Evolutionary conservation across 2,888 invertebrate species (phyloP), one percentile per base, ranked within the genome.

Genomic region (Abrostola triplasia): DNA sequence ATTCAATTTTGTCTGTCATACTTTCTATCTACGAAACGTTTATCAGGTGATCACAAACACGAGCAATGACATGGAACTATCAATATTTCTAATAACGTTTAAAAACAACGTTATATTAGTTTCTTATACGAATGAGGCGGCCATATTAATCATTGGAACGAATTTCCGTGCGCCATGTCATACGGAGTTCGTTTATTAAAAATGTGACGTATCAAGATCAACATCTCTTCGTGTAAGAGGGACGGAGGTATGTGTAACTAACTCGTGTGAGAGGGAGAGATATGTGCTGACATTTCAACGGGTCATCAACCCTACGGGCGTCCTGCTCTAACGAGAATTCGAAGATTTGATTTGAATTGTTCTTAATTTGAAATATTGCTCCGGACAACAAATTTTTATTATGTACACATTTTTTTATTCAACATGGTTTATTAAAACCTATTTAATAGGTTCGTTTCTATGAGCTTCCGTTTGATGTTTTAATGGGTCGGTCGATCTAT

Each of bases 191-290:
- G 94, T 94, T 94, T 94, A 94, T 94, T 94, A 94, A 94, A 94
- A 94, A 93, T 93, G 90, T 94, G 94, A 94, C 94, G 94, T 94
- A 94, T 94, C 93, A 93, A 94, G 94, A 94, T 94, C 94, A 94
- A 93, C 93, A 93, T 94, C 93, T 92, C 90, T 85, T 88, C 85
- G 90, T 77, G 76, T 73, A 87, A 93, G 86, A 74, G 89, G 84
- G 90, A 93, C 86, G 82, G 62, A 77, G 77, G 84, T 84, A 86
- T 85, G 80, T 77, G 76, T 77, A 77, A 77, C 74, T 76, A 65
- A 75, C 47, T 75, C 66, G 92, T 80, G 83, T 65, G 89, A 94
- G 86, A 77, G 89, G 88, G 93, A 92, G 74, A 80, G 88, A 86
- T 70, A 84, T 84, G 87, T 89, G 90, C 92, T 93, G 93, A 93